Conservation (phyloP, 2,113 vertebrate species). For the Rhinichthys klamathensis region DNA sequence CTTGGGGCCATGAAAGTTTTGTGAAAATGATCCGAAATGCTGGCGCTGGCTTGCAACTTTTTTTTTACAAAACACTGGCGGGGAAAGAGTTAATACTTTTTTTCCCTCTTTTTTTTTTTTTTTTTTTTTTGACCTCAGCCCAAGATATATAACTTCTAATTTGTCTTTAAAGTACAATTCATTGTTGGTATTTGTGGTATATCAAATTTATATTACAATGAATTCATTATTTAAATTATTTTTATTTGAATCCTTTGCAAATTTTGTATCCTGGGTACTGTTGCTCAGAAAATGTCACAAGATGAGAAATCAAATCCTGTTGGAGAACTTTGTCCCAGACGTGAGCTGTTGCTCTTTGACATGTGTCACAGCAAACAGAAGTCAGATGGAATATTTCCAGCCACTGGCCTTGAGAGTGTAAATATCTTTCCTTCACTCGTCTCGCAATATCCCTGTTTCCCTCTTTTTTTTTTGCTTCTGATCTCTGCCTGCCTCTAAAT, state of each 20-base stretch:
- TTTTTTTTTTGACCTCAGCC: no score
- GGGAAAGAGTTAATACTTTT: no score
- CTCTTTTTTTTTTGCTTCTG: slow-evolving; percentile 17
- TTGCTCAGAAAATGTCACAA: not conserved
- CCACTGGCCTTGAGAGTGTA: slow-evolving; percentile 43
- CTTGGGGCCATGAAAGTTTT: no score
- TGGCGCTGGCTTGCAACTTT: no score
- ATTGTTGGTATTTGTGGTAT: no score
- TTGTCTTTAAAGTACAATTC: not conserved
- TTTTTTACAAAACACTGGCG: no score
- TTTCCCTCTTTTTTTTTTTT: no score
- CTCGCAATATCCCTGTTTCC: slow-evolving; percentile 32
- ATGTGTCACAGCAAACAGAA: slow-evolving; percentile 50
- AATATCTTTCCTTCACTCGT: slow-evolving; percentile 44
- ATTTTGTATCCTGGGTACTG: not conserved
- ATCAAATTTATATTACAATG: no score
- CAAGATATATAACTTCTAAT: no score
- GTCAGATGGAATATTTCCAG: slow-evolving; percentile 52
- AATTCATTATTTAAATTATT: not conserved
- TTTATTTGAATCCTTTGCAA: not conserved
- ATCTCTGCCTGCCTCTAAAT: not conserved
- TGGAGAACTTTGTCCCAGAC: not conserved
- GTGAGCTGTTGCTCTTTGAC: slow-evolving; percentile 37
- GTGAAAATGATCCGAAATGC: no score
- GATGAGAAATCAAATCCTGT: slow-evolving; percentile 12